These are phyloP conservation scores for Misgurnus mizolepis DNA, from an alignment of 2,113 vertebrate genomes.

Conservation along the genomic window DNA sequence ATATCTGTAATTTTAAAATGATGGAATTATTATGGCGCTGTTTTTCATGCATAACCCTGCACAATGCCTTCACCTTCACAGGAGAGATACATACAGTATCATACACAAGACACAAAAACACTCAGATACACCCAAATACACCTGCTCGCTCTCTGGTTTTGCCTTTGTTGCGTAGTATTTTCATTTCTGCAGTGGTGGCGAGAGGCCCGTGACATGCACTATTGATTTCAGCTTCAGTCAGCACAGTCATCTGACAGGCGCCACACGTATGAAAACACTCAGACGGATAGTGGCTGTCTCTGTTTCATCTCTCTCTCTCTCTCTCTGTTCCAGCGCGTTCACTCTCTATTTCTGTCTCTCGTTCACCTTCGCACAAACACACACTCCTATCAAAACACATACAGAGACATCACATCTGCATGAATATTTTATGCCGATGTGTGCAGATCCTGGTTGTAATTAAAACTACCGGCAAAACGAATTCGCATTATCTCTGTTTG, in stretches of 20 bases:
- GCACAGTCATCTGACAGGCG: conserved; percentile 25
- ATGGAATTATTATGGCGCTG: no score
- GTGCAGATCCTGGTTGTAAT: conserved; percentile 47
- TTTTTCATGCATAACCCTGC: no score
- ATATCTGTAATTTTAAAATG: no score
- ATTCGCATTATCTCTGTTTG: conserved; percentile 52
- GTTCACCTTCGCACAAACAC: not conserved
- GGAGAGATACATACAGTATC: not conserved
- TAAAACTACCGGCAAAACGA: conserved; percentile 47
- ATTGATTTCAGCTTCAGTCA: conserved; percentile 45
- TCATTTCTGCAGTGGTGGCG: not conserved
- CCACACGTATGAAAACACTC: conserved; percentile 26
- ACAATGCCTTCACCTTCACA: not conserved
- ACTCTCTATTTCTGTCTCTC: not conserved
- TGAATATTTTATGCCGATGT: conserved; percentile 51
- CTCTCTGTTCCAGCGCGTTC: conserved; percentile 10
- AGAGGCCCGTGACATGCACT: conserved; percentile 20
- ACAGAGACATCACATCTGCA: conserved; percentile 29
- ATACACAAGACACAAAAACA: conserved; percentile 12
- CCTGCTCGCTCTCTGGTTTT: not conserved
- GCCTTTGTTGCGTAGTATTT: conserved; percentile 31
- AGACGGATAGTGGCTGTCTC: not conserved
- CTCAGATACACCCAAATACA: conserved; percentile 10
- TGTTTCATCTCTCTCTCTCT: not conserved
- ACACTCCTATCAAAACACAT: conserved; percentile 16